Evolutionary conservation across 2,797 vertebrate species (phyloP).

Genomic region (Phrynocephalus vlangalii): DNA sequence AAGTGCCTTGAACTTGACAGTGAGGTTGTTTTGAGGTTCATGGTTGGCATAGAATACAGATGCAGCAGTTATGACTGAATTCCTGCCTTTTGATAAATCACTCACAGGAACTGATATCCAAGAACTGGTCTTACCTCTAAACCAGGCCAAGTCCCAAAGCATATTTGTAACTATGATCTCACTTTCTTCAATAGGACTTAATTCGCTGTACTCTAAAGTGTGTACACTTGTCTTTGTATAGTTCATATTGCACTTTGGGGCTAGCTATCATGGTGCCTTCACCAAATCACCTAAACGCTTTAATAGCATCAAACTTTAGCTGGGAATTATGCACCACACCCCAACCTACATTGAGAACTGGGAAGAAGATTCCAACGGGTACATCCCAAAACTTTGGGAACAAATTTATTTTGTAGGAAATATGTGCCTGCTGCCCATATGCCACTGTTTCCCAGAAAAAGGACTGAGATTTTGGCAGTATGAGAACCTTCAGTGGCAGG

Average conservation of each 20-base stretch:
- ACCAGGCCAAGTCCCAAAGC: background rate
- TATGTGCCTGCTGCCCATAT: background rate
- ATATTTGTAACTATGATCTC: background rate
- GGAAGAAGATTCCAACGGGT: background rate
- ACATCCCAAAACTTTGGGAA: background rate
- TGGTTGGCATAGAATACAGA: background rate
- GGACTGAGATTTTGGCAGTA: background rate
- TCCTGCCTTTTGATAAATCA: background rate
- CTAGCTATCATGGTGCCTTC: background rate
- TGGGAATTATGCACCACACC: background rate
- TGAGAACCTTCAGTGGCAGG: background rate
- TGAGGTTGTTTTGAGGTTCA: background rate
- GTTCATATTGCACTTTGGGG: background rate
- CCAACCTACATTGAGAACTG: background rate
- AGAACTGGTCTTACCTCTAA: background rate
- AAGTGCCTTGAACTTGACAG: background rate
- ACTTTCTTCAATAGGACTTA: background rate
- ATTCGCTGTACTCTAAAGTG: background rate
- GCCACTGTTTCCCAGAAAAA: background rate
- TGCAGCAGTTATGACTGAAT: background rate
- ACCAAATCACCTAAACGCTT: background rate
- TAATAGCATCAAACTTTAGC: background rate
- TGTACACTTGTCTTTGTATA: background rate
- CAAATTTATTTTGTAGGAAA: background rate
- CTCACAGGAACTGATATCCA: background rate